phyloP scores from a whole-genome alignment of 2,797 vertebrate species.

The Diplodus puntazzo region DNA sequence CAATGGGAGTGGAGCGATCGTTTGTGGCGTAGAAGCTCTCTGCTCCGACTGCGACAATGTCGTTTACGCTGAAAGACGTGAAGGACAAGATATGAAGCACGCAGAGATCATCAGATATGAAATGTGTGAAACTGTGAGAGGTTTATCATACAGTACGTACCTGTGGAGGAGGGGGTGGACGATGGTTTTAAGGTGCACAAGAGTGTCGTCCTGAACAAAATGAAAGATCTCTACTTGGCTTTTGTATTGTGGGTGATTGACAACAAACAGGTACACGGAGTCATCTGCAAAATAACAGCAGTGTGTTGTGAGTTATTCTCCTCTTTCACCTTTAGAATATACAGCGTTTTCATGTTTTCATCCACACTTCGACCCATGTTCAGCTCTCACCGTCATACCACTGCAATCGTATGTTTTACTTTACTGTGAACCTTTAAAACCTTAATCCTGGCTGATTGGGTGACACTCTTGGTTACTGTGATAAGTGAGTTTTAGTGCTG shows the following conservation, averaged over 20 bases:
- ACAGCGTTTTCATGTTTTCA: background rate
- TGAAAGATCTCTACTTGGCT: constrained; percentile 91
- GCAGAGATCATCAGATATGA: background rate
- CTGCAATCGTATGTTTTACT: too few relatives aligned
- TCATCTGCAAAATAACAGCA: constrained; percentile 81
- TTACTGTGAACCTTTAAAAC: background rate
- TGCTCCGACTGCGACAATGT: constrained; percentile 89
- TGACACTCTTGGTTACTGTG: background rate
- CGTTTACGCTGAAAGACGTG: constrained; percentile 87
- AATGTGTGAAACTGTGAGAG: background rate
- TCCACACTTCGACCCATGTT: background rate
- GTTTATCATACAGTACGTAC: constrained; percentile 66
- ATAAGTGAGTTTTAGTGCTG: background rate
- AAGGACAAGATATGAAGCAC: background rate
- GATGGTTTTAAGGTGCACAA: constrained; percentile 89
- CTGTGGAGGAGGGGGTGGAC: constrained; percentile 87
- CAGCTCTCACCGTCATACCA: background rate
- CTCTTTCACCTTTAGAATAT: background rate
- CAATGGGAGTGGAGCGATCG: constrained; percentile 82
- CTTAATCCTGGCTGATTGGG: too few relatives aligned
- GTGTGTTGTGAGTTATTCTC: background rate
- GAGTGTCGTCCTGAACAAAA: constrained; percentile 83
- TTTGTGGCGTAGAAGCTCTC: constrained; percentile 95
- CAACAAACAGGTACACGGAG: constrained; percentile 89
- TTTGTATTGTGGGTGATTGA: constrained; percentile 89